Base-by-base conservation (phyloP, 92 coral and sea anemone genomes). In the Palythoa caribaeorum region DNA sequence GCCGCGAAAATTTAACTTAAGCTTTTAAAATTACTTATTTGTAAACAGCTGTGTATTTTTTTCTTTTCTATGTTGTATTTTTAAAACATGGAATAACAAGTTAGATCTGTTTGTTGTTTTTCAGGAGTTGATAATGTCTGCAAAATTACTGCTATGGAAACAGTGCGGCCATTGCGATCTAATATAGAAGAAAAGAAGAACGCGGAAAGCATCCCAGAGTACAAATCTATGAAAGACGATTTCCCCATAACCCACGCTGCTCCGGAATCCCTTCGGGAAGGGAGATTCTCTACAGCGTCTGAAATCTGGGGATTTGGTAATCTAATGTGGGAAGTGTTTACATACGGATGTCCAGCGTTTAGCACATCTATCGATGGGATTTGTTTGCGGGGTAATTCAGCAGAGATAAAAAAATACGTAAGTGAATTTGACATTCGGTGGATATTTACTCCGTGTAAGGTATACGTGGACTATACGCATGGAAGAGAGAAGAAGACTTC, bases 191-290 rank as follows among this genome's bases (percentile, higher is more conserved):
- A 54, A n/a, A 0, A 51, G 9, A 21, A 14, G 40, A 11, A 6
- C 12, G 6, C 39, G 9, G 65, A 77, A 35, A 52, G 8, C 14
- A 36, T 19, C 12, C 71, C 71, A 4, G 84, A 15, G 73, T 79
- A 79, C 36, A 15, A 20, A 60, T 38, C 84, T 14, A 5, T 1
- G 53, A 10, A 62, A 2, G 53, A 36, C 14, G 84, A 28, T 28
- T 28, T 28, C 28, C 28, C 28, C 28, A 28, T 28, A 28, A 28
- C 28, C 28, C 28, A 28, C 11, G 84, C 84, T 0, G 52, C 84
- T 37, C 55, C 72, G 8, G 84, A 79, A 37, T 79, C 72, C 16
- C 38, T 79, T n/a, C 38, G 19, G n/a, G 84, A 79, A 8, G 73
- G 84, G 1, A 38, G 71, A 6, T 79, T 28, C 0, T 28, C 28